Evolutionary conservation across 2,797 vertebrate genomes (phyloP).

Genomic region (Thaleichthys pacificus): DNA sequence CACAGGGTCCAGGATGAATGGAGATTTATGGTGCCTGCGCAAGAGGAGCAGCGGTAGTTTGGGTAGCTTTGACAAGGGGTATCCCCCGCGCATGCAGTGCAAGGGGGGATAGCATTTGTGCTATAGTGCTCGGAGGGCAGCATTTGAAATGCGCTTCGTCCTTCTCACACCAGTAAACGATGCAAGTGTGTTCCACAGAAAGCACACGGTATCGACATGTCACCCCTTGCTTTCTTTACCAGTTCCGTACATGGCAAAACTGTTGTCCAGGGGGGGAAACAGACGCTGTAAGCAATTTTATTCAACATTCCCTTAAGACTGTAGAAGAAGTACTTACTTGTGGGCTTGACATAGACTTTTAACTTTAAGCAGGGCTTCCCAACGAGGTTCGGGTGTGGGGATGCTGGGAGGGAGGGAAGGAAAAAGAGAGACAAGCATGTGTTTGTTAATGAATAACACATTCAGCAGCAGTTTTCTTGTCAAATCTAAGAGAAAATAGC

Average conservation of each 20-base stretch:
- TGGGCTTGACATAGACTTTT: constrained; percentile 81
- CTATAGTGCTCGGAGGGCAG: no score
- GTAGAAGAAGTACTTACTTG: constrained; percentile 69
- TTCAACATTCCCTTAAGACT: not conserved
- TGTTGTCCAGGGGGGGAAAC: not conserved
- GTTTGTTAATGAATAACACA: constrained; percentile 18
- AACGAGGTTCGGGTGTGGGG: constrained; percentile 74
- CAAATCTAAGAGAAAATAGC: constrained; percentile 17
- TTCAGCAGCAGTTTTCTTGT: constrained; percentile 15
- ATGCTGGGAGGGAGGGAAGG: constrained; percentile 57
- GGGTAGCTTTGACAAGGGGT: no score
- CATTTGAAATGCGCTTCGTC: no score
- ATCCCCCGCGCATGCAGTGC: no score
- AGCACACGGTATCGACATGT: not conserved
- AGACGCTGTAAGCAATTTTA: constrained; percentile 11
- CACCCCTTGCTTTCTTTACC: not conserved
- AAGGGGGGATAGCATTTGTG: no score
- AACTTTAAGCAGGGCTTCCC: constrained; percentile 80
- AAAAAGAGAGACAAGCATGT: constrained; percentile 7
- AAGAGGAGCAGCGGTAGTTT: no score
- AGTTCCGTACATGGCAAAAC: not conserved
- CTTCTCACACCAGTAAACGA: not conserved
- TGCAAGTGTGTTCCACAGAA: not conserved
- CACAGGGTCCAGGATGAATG: no score
- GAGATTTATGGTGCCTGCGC: no score